A percentile compares a stretch with the other conserved stretches of the same genome.
Conservation (phyloP, 2,113 vertebrate genomes). For the Megaceryle torquata region DNA sequence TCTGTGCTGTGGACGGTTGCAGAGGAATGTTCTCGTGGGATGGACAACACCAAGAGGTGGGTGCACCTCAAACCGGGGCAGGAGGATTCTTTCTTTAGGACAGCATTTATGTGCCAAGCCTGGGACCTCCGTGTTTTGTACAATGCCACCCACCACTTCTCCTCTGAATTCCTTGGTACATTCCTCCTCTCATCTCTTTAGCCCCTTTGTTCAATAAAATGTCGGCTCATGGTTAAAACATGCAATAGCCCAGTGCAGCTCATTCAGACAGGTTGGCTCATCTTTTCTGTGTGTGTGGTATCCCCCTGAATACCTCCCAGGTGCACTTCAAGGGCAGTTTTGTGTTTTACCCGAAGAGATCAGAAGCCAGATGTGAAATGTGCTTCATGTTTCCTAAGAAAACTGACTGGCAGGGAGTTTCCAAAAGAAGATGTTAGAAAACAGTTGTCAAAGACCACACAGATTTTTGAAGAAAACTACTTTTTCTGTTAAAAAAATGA, state of each 20-base stretch:
- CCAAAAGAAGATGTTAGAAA: background rate
- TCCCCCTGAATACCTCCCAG: background rate
- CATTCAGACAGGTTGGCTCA: background rate
- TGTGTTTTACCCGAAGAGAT: background rate
- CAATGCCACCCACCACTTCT: background rate
- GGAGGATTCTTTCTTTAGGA: background rate
- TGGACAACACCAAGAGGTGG: background rate
- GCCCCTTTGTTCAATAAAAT: background rate
- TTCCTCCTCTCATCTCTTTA: background rate
- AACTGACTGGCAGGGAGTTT: background rate
- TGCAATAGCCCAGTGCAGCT: background rate
- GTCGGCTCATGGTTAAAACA: background rate
- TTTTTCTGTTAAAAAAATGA: background rate
- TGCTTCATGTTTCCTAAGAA: background rate
- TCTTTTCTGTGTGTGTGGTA: background rate
- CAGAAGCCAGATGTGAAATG: constrained; percentile 1
- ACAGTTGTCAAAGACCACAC: background rate
- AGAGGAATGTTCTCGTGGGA: background rate
- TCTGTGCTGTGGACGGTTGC: background rate
- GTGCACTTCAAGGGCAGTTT: constrained; percentile 16
- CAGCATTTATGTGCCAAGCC: background rate
- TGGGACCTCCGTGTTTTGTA: background rate
- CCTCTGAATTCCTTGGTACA: background rate
- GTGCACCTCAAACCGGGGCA: background rate
- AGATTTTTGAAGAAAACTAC: background rate